These are phyloP conservation scores for Acanthacorydalis orientalis DNA, from an alignment of 2,888 invertebrate species.

Conservation along the genomic window DNA sequence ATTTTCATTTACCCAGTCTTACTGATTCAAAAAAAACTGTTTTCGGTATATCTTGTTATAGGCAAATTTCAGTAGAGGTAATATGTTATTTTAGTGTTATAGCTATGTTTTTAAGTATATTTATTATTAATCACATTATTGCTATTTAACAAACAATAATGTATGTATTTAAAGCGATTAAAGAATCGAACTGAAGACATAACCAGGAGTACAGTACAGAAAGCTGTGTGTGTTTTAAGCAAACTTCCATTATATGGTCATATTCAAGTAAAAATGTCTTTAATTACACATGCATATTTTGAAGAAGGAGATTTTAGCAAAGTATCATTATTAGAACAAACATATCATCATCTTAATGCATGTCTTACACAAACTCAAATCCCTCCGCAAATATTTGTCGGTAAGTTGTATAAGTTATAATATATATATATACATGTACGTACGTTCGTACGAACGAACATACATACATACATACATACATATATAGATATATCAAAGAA, in stretches of 20 bases:
- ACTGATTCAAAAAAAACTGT: conserved; percentile 70
- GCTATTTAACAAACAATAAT: no score
- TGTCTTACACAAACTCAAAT: conserved; percentile 49
- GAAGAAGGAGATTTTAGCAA: conserved; percentile 86
- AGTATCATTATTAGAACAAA: conserved; percentile 75
- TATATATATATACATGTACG: not conserved
- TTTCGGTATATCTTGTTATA: conserved; percentile 93
- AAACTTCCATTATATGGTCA: conserved; percentile 84
- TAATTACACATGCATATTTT: conserved; percentile 95
- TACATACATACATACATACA: not conserved
- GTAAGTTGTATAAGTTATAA: conserved; percentile 32
- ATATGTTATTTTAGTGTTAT: not conserved
- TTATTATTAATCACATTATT: no score
- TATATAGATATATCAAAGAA: not conserved
- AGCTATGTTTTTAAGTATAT: not conserved
- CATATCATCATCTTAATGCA: conserved; percentile 78
- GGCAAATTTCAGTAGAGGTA: conserved; percentile 92
- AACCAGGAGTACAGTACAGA: conserved; percentile 93
- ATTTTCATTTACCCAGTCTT: conserved; percentile 85
- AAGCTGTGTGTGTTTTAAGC: conserved; percentile 91
- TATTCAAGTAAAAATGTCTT: conserved; percentile 84
- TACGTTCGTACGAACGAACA: no score
- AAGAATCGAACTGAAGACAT: conserved; percentile 86
- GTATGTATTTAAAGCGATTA: conserved; percentile 47
- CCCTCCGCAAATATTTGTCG: conserved; percentile 48